Base-by-base conservation (phyloP, 2,888 invertebrate genomes). In the Macrosiphum euphorbiae region DNA sequence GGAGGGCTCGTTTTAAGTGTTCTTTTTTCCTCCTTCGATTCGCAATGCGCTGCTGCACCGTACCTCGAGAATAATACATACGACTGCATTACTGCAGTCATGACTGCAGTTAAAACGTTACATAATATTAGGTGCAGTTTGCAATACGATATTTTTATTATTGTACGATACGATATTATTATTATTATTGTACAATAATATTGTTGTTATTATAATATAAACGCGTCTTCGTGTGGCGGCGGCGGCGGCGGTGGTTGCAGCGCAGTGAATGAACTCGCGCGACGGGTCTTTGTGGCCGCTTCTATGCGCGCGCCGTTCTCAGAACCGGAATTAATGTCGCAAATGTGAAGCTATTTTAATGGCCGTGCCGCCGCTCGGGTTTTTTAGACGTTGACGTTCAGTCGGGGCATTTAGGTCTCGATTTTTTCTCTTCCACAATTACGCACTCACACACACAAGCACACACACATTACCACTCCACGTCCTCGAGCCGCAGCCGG, bases 311-410 rank as follows among this genome's bases (percentile, higher is more conserved):
- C 91, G 88, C 50, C 86, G 93, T 94, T 94, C 93, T 90, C 61
- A 89, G 93, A 93, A 93, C 93, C 89, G 93, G 93, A 94, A 90
- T 94, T 90, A 94, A 94, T 50, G 90, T 93, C 93, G 90, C 90
- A 61, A 94, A 94, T 94, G 90, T 67, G 93, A 86, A 94, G 93
- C 90, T 94, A 94, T 94, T 94, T 94, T 94, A 94, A 94, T 94
- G 93, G 93, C 50, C 61, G 85, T 58, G 41, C 88, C 47, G 92
- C 58, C 61, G 90, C 35, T 55, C n/a, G 44, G 20, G n/a, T 58
- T 88, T 61, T 61, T 47, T 41, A 90, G 92, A 86, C 93, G 90
- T 85, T 50, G 93, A 94, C 88, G 92, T 67, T 50, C 20, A 88
- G 67, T 52, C 92, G 92, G 61, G 90, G 93, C 93, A 94, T 94